phyloP scores from a whole-genome alignment of 2,797 vertebrate species.

The Poeciliopsis infans region DNA sequence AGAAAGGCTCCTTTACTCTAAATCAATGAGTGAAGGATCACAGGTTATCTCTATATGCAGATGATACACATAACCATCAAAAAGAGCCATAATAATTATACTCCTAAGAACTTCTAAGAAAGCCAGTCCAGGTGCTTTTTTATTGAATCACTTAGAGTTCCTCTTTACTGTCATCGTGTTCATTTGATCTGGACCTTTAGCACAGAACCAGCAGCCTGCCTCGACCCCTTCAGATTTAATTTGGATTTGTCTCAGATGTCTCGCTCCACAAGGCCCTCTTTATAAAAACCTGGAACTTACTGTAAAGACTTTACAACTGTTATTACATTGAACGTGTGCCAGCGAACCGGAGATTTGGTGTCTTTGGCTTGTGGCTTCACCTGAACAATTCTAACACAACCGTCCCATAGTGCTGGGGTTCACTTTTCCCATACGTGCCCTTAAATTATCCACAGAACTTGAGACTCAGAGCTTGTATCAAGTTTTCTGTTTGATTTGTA shows the following conservation, averaged over 20 bases:
- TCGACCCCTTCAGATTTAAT: slow-evolving; percentile 6
- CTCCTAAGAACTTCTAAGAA: not conserved
- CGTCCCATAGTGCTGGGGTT: not conserved
- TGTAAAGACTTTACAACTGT: not conserved
- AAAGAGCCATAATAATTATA: not conserved
- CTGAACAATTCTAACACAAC: not conserved
- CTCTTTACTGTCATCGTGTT: not conserved
- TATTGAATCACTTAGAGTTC: not conserved
- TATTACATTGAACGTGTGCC: slow-evolving; percentile 1
- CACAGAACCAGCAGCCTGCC: not conserved
- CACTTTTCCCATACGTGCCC: not conserved
- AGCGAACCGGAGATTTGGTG: not conserved
- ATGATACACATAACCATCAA: not conserved
- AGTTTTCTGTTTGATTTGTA: not conserved
- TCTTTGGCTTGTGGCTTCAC: not conserved
- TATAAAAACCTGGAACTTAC: not conserved
- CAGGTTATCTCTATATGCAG: too few relatives aligned
- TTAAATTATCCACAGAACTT: not conserved
- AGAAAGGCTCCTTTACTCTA: too few relatives aligned
- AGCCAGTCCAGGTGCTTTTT: not conserved
- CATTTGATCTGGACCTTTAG: not conserved
- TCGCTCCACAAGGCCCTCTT: not conserved
- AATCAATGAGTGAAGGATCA: too few relatives aligned
- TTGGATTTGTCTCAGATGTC: not conserved
- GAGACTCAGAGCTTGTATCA: not conserved